These are phyloP conservation scores for Cynaeus angustus DNA, from an alignment of 2,888 invertebrate species.

Conservation along the genomic window DNA sequence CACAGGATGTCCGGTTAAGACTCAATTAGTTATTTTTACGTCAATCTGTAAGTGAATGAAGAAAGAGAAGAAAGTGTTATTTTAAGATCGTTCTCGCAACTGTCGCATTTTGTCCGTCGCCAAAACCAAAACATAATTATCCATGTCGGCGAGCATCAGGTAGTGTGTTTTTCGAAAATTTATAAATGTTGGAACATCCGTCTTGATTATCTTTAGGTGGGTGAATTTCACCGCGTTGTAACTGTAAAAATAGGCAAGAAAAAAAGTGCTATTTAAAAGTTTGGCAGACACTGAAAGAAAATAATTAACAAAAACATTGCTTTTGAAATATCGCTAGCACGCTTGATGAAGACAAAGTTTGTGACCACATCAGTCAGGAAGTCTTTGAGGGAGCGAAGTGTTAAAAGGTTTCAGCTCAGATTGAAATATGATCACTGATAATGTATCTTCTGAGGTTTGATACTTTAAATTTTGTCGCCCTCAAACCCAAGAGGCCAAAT, in stretches of 20 bases:
- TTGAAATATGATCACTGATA: too few relatives aligned
- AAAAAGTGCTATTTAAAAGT: not conserved
- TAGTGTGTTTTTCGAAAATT: not conserved
- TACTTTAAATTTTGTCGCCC: too few relatives aligned
- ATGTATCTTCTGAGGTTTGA: too few relatives aligned
- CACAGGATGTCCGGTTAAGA: not conserved
- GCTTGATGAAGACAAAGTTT: too few relatives aligned
- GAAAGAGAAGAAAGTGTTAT: not conserved
- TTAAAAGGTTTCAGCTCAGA: too few relatives aligned
- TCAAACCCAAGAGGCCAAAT: too few relatives aligned
- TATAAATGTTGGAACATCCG: not conserved
- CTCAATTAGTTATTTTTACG: not conserved
- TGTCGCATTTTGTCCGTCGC: not conserved
- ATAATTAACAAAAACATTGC: not conserved
- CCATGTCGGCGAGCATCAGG: not conserved
- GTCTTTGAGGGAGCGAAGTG: too few relatives aligned
- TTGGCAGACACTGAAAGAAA: not conserved
- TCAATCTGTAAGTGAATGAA: not conserved
- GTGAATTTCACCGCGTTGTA: not conserved
- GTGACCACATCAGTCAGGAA: too few relatives aligned
- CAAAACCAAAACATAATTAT: constrained; percentile 1
- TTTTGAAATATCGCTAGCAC: too few relatives aligned
- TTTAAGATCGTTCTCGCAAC: not conserved
- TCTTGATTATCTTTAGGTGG: constrained; percentile 1
- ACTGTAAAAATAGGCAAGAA: not conserved